Conservation (phyloP, 2,888 invertebrate species). For the Adela reaumurella region DNA sequence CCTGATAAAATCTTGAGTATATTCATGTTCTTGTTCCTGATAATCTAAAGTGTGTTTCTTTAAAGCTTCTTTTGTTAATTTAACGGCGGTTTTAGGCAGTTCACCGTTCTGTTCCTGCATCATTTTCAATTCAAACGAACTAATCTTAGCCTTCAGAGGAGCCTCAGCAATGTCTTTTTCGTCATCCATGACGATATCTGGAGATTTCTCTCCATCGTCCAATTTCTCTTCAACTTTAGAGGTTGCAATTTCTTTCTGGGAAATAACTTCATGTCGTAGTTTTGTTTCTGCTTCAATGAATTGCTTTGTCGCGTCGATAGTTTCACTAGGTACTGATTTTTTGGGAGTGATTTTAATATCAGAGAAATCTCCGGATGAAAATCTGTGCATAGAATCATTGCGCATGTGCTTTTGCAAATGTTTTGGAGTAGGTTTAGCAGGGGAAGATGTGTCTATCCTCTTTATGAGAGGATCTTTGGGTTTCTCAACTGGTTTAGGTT, state of each 20-base stretch:
- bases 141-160: slow-evolving; percentile 40
- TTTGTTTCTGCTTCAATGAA: slow-evolving; percentile 21
- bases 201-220: slow-evolving; percentile 42
- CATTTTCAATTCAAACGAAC: slow-evolving; percentile 47
- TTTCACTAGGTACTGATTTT: slow-evolving; percentile 46
- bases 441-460: slow-evolving; percentile 38
- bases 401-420: slow-evolving; percentile 51
- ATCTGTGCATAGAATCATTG: slow-evolving; percentile 48
- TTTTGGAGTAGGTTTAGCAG: slow-evolving; percentile 48
- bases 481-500: slow-evolving; percentile 28
- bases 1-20: slow-evolving; percentile 50
- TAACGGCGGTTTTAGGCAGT: slow-evolving; percentile 35
- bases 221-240: slow-evolving; percentile 56
- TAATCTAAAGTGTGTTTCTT: slow-evolving; percentile 49
- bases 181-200: slow-evolving; percentile 37
- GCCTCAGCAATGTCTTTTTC: slow-evolving; percentile 50
- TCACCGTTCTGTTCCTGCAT: slow-evolving; percentile 38
- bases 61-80: slow-evolving; percentile 49
- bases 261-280: slow-evolving; percentile 35
- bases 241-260: slow-evolving; percentile 43
- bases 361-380: slow-evolving; percentile 51
- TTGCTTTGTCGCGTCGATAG: slow-evolving; percentile 19
- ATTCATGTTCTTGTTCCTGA: slow-evolving; percentile 46
- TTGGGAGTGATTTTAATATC: slow-evolving; percentile 46
- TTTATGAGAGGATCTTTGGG: slow-evolving; percentile 41